Evolutionary conservation across 2,113 vertebrate species (phyloP), one percentile per base, ranked within the genome.

Genomic region (Ailurus styani): DNA sequence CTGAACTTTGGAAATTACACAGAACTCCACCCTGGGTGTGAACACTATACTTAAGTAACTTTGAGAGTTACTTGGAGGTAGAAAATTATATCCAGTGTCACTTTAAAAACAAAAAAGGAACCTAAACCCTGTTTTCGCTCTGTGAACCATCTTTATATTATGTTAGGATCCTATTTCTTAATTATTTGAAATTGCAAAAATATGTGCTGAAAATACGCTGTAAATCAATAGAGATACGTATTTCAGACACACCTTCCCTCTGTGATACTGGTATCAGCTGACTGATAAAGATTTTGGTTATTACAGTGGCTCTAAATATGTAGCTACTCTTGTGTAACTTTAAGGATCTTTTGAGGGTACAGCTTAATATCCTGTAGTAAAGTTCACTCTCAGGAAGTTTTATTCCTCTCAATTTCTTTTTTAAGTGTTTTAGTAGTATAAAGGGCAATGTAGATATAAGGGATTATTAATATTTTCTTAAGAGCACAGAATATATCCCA

Each of bases 31-130:
- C 37, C 55, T 88, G 93, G 12, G 50, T 94, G 84, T 77, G 52
- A 94, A 60, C 92, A 91, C 77, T 96, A 78, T 96, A 90, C 50
- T 96, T 96, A 90, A 93, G 84, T 85, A 82, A 77, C 52, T 93
- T 91, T 31, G 29, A 96, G 83, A 85, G 81, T 92, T 66, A 81
- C 87, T 93, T 31, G 96, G 62, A 95, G 83, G 29, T 90, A 91
- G 68, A 68, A 88, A 91, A 92, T 96, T 97, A 68, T 20, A 78
- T 94, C 66, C 31, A 93, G 29, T 47, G 73, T 95, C 45, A 96
- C 70, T 96, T 86, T 75, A 79, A 92, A 90, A 89, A 57, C n/a
- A 21, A 50, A 57, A 73, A 93, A 90, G 34, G 60, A 84, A 87
- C 62, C 40, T 52, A 60, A 27, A 55, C 52, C 17, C 47, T 89